A percentile compares a stretch with the other conserved stretches of the same genome.
These are phyloP conservation scores for Pseudopodoces humilis DNA, from an alignment of 2,113 vertebrate species.

Conservation along the genomic window DNA sequence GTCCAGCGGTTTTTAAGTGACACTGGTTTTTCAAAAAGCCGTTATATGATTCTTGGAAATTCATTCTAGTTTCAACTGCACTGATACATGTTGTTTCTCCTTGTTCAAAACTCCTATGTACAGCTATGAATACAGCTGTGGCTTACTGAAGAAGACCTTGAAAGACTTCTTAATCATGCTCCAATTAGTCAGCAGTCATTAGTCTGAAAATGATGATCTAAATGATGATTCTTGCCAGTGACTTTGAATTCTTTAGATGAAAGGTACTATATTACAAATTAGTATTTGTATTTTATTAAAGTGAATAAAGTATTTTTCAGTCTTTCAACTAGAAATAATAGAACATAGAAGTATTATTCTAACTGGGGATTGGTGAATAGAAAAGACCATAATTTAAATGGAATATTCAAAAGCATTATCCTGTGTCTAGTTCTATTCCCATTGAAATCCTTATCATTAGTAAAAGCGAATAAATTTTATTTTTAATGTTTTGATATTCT, in stretches of 20 bases:
- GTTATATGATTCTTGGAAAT: background rate
- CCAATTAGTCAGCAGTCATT: background rate
- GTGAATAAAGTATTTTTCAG: background rate
- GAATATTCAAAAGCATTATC: background rate
- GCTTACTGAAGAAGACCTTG: background rate
- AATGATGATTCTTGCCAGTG: background rate
- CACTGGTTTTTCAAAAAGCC: background rate
- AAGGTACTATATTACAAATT: background rate
- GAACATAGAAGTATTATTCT: background rate
- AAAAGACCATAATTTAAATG: background rate
- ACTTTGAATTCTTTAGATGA: background rate
- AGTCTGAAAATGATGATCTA: background rate
- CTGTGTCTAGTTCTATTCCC: background rate
- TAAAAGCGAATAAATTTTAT: background rate
- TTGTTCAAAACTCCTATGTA: background rate
- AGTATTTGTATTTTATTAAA: background rate
- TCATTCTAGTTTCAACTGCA: background rate
- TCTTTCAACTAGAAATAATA: background rate
- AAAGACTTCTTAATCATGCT: background rate
- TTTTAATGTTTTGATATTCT: background rate
- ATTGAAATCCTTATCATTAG: background rate
- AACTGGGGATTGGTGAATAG: background rate
- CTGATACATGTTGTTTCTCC: background rate
- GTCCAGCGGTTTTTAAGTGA: background rate
- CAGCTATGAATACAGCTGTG: background rate